Evolutionary conservation across 2,888 invertebrate species (phyloP).

Genomic region (Dasypogon diadema): DNA sequence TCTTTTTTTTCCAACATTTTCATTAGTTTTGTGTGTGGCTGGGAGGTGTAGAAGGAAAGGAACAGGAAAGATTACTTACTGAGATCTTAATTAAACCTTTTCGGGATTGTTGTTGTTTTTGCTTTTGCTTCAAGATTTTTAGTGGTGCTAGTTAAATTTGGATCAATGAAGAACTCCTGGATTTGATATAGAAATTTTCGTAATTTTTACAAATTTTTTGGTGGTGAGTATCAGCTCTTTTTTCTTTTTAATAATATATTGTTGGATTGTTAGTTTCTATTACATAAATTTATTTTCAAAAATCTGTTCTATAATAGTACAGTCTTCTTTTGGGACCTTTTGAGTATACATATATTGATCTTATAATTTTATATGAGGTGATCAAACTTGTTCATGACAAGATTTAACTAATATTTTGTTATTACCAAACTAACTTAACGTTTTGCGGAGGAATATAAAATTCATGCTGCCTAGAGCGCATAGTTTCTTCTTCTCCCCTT

Average conservation of each 20-base stretch:
- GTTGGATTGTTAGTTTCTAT: too few species aligned
- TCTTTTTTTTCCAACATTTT: not conserved
- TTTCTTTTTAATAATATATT: not conserved
- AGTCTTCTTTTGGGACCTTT: too few species aligned
- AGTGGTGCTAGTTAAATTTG: not conserved
- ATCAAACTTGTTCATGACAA: too few species aligned
- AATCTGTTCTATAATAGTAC: too few species aligned
- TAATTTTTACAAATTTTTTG: slow-evolving; percentile 14
- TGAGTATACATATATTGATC: too few species aligned
- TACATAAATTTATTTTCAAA: too few species aligned
- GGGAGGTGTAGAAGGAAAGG: not conserved
- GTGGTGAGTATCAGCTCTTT: not conserved
- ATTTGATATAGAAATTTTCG: slow-evolving; percentile 15
- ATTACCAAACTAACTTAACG: too few species aligned
- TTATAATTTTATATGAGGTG: too few species aligned
- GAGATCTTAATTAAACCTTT: slow-evolving; percentile 13
- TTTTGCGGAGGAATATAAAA: too few species aligned
- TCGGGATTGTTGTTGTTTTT: not conserved
- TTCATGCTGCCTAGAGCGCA: too few species aligned
- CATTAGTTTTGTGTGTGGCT: not conserved
- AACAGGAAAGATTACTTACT: not conserved
- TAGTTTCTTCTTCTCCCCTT: too few species aligned
- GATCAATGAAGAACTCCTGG: slow-evolving; percentile 39
- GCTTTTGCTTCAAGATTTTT: not conserved
- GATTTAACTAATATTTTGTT: too few species aligned